Percentiles rank a stretch among this genome's conserved stretches.
Conservation (phyloP, 2,797 vertebrate species). For the Anabas testudineus region DNA sequence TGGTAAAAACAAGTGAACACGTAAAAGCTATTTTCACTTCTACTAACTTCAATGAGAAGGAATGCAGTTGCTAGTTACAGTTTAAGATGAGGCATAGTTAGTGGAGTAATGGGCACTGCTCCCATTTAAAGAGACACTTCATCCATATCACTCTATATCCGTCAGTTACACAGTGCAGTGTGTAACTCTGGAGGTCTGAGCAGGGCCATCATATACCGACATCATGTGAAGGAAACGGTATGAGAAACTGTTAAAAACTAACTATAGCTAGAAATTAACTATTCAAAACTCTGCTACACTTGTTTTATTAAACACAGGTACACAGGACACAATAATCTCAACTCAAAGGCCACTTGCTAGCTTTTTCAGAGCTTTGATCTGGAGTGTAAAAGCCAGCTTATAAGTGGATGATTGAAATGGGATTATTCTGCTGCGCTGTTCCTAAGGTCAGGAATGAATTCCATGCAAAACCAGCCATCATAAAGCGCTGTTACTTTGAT, state of each 20-base stretch:
- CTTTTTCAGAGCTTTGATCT: neutral
- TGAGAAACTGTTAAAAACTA: neutral
- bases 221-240: neutral
- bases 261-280: too few relatives aligned
- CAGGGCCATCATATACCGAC: neutral
- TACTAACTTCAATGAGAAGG: constrained; percentile 56
- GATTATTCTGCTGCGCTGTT: neutral
- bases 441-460: neutral
- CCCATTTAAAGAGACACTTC: constrained; percentile 35
- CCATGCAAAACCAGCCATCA: neutral
- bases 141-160: neutral
- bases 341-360: constrained; percentile 1
- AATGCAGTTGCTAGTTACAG: constrained; percentile 59
- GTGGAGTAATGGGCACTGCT: constrained; percentile 43
- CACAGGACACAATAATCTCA: neutral
- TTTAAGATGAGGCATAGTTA: constrained; percentile 29
- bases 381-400: neutral
- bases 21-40: constrained; percentile 51
- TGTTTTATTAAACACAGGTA: too few relatives aligned
- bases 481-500: too few relatives aligned
- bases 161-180: neutral
- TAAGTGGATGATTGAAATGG: neutral
- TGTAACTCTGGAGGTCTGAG: neutral
- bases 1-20: constrained; percentile 56
- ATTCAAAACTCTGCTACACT: too few relatives aligned